These are phyloP conservation scores for Apodemus speciosus DNA, from an alignment of 2,113 vertebrate species.

Conservation along the genomic window DNA sequence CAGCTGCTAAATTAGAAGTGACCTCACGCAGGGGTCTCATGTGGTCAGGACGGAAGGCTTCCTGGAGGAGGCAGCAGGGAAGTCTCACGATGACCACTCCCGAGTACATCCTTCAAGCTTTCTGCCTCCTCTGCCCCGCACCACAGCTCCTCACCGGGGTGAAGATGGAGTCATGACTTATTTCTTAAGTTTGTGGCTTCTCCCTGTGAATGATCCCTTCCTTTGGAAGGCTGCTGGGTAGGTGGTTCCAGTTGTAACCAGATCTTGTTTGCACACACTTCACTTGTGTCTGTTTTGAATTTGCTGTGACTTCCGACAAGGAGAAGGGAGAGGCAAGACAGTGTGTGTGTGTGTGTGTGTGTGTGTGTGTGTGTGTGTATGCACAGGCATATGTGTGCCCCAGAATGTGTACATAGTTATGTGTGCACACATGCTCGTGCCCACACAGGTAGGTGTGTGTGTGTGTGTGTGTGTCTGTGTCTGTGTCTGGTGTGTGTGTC, in stretches of 20 bases:
- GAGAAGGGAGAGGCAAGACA: no score
- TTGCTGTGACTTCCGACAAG: not conserved
- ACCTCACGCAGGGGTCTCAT: not conserved
- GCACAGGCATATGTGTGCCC: not conserved
- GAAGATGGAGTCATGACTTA: fast-evolving
- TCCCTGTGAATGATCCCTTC: not conserved
- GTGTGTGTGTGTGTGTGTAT: not conserved
- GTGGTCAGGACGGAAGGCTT: not conserved
- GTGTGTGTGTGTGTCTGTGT: not conserved
- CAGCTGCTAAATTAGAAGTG: no score
- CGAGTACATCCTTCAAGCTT: fast-evolving
- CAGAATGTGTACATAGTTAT: no score
- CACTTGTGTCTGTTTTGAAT: not conserved
- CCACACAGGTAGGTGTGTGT: not conserved
- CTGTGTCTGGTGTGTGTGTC: no score
- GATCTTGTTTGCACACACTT: not conserved
- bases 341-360: not conserved
- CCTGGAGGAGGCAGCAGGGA: not conserved
- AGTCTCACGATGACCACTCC: fast-evolving
- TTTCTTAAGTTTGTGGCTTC: not conserved
- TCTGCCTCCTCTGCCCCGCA: not conserved
- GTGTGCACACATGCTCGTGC: no score
- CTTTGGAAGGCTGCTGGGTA: not conserved
- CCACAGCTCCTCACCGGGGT: fast-evolving
- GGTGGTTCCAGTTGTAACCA: not conserved